Evolutionary conservation across 2,797 vertebrate genomes (phyloP), one percentile per base, ranked within the genome.

Genomic region (Coilia nasus): DNA sequence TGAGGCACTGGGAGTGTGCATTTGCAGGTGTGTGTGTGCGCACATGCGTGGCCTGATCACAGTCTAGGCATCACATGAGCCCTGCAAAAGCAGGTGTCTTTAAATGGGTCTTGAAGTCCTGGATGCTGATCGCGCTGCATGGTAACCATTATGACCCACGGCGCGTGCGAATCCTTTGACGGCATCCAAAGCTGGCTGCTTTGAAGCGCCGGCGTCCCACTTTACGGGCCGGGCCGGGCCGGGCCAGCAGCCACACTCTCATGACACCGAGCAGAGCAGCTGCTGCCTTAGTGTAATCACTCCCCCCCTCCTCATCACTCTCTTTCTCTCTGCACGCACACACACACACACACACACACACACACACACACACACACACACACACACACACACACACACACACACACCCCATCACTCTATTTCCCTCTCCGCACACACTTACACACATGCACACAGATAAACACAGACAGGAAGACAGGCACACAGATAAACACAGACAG

Each of bases 1-100:
- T 41, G 35, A 41, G 35, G 35, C 2, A 41, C 35, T 41, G 35
- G 2, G 5, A 5, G 35, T 41, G 35, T 41, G 41, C 12, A 81
- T 5, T 0, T 86, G 88, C 90, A 92, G 95, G 9, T 64, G 82
- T 2, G 35, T 47, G 19, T n/a, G 60, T 50, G 82, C 19, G n/a
- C 44, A 15, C 28, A n/a, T 85, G 75, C 83, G 62, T 71, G n/a
- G 64, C 31, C 35, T 5, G 64, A 5, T 71, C 64, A 71, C 64
- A 14, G 28, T 31, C 14, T 5, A 35, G 64, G 28, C 31, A 57
- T 62, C 64, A 71, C 31, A 14, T 17, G 12, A 71, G 64, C 4
- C 2, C 25, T 31, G 28, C 28, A 41, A 41, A 71, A 31, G 64
- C 64, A 71, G 64, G 64, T 71, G 64, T 6, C 25, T 17, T 71